phyloP scores from a whole-genome alignment of 2,113 vertebrate species.

The Mastomys coucha region DNA sequence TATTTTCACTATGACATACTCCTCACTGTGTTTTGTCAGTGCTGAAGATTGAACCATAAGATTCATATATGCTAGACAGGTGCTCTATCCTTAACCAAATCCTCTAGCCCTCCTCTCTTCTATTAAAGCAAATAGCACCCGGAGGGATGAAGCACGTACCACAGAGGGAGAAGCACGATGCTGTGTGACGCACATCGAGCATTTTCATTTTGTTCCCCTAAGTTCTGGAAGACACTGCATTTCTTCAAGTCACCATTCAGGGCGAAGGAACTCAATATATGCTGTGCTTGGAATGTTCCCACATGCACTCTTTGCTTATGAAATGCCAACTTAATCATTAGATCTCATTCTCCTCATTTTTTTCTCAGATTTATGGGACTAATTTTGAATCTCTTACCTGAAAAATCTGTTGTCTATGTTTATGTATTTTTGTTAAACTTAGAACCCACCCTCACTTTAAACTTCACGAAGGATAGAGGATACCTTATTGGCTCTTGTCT shows the following conservation, averaged over 20 bases:
- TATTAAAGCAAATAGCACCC: neutral
- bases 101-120: neutral
- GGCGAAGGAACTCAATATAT: neutral
- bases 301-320: neutral
- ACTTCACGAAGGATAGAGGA: neutral
- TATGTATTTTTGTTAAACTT: neutral
- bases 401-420: neutral
- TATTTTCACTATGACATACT: neutral
- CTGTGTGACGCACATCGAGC: neutral
- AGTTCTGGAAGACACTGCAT: neutral
- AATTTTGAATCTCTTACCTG: neutral
- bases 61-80: neutral
- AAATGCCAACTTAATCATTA: neutral
- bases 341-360: neutral
- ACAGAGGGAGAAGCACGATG: neutral
- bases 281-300: neutral
- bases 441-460: neutral
- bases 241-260: neutral
- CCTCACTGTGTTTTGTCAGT: neutral
- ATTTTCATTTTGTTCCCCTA: neutral
- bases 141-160: too few relatives aligned
- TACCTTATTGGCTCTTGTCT: neutral
- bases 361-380: neutral
- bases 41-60: neutral
- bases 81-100: neutral